Base-by-base conservation (phyloP, 2,113 vertebrate species). In the Chrysemys picta region DNA sequence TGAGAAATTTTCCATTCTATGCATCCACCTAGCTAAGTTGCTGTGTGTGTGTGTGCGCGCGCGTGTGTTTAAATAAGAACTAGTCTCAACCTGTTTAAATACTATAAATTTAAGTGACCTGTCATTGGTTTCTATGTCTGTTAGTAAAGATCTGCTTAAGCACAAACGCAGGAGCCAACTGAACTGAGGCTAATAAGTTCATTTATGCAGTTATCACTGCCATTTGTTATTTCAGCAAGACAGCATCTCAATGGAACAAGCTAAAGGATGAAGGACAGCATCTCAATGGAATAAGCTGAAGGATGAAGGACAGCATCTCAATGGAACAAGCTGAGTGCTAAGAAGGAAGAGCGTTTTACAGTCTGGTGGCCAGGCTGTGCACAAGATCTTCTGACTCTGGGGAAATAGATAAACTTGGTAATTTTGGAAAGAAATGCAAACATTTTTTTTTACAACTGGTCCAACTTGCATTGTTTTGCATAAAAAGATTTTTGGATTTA, bases 121-220 rank as follows among this genome's bases (percentile, higher is more conserved):
- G 31, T 88, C 10, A 21, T 80, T 94, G 84, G 82, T 88, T 95
- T 84, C 52, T 31, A 80, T 11, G 95, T 47, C 52, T 8, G 76
- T 93, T 97, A 94, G 59, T 87, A 82, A 91, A 90, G 17, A 25
- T 85, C 42, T 91, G 29, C 49, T 89, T 25, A 84, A 24, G 45
- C 35, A 89, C 45, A 47, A 16, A 78, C 47, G 42, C 53, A 92
- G 93, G 88, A 76, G 45, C 78, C 88, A 89, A 86, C 1, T 6
- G 59, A 50, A 45, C 2, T 8, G 27, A 80, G 45, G 78, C 12
- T 10, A 87, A 93, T 89, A 92, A 82, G 87, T 59, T 6, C 5
- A 54, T 89, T 84, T 82, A 89, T 42, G 42, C 14, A 89, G 24
- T 82, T 91, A 86, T 88, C 49, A 80, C 8, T 84, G 57, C 29